Base-by-base conservation (phyloP, 2,888 invertebrate species). In the Campoletis raptor region DNA sequence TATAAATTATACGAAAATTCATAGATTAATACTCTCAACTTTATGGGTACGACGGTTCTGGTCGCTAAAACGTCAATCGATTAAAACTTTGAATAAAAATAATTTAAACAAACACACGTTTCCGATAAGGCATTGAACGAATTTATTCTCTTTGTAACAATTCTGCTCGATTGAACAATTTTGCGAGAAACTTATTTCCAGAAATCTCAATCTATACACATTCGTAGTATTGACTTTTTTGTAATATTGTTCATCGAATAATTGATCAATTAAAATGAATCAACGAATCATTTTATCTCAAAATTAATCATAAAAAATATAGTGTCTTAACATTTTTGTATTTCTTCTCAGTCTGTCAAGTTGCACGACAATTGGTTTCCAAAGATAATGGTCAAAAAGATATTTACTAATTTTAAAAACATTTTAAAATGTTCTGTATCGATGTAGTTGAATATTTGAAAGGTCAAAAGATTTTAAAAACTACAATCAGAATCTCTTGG, bases 401-500 rank as follows among this genome's bases (percentile, higher is more conserved):
- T 45, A n/a, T 36, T n/a, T 15, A 7, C n/a, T 18, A 6, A 0
- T 48, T n/a, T 70, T 70, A 7, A 0, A 36, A 70, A 48, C 30
- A 12, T 18, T 18, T 70, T 1, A 5, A n/a, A 30, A 5, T 9
- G 1, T 30, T 30, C 18, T 18, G 18, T 1, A 48, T 24, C 5
- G 9, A 9, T 15, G 24, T 42, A 40, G 8, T 67, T 1, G 30
- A 30, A 30, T 70, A 9, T 70, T n/a, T n/a, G 8, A 37, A 37
- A 18, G 73, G 18, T n/a, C n/a, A 73, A 52, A 18, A 21, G 18
- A 21, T 79, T 61, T 57, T 52, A 24, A 52, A 48, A 37, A 18
- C 5, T 24, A 37, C 36, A 76, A 67, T 82, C 45, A 42, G 67
- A 67, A 76, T 61, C 54, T 40, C 37, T 37, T 40, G 52, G 37